phyloP scores from a whole-genome alignment of 2,113 vertebrate species.

The Lucifuga dentata region DNA sequence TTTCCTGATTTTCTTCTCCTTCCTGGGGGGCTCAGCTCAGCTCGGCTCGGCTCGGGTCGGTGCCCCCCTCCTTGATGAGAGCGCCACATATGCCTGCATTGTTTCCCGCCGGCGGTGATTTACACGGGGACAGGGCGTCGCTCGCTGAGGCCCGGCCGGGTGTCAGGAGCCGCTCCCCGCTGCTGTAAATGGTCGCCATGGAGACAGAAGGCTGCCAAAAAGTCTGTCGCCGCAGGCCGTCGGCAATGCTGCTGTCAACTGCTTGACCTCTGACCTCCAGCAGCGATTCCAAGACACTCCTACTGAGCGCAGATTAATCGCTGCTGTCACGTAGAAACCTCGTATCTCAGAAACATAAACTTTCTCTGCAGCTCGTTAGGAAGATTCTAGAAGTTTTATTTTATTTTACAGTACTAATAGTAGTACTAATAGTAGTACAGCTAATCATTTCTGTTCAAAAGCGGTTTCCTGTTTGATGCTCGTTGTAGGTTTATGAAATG shows the following conservation, averaged over 20 bases:
- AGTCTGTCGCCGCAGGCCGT: slow-evolving; percentile 44
- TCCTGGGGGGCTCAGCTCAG: no score
- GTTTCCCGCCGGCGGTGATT: slow-evolving; percentile 54
- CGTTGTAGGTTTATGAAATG: no score
- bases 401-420: no score
- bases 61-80: background rate
- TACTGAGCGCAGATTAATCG: slow-evolving; percentile 45
- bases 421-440: no score
- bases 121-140: slow-evolving; percentile 41
- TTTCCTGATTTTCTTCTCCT: no score
- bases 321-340: slow-evolving; percentile 11
- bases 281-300: slow-evolving; percentile 15
- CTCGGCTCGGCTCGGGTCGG: no score
- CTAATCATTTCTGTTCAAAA: no score
- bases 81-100: slow-evolving; percentile 32
- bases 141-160: slow-evolving; percentile 19
- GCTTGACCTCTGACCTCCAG: slow-evolving; percentile 62
- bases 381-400: no score
- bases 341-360: background rate
- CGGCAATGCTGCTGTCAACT: slow-evolving; percentile 24
- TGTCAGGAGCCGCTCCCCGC: slow-evolving; percentile 77
- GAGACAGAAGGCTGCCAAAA: slow-evolving; percentile 50
- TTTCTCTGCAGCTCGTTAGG: no score
- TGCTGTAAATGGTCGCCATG: slow-evolving; percentile 65
- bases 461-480: no score